Base-by-base conservation (phyloP, 1,140 invertebrate genomes). In the Apis mellifera region DNA sequence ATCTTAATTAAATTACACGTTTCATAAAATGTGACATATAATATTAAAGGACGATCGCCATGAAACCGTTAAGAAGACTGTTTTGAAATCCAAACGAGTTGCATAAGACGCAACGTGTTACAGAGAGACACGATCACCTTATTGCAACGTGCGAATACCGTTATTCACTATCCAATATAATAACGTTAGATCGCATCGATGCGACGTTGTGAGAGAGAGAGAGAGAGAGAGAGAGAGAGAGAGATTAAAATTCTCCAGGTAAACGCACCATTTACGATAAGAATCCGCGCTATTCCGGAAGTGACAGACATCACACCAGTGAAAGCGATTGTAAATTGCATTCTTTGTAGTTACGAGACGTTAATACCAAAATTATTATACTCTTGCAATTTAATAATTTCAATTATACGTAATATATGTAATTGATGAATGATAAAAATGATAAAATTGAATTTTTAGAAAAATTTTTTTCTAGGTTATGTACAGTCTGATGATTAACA, bases 261-360 rank as follows among this genome's bases (percentile, higher is more conserved):
- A 78, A 78, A 78, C 57, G 77, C 55, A 60, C 23, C 77, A 21
- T 60, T 73, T 73, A 54, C 48, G 17, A 52, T 48, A 80, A 80
- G 78, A 73, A 65, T 73, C 21, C 60, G 55, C 60, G n/a, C 26
- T 21, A 32, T 73, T 80, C 78, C 78, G 78, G 78, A 80, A 80
- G 59, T 13, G 50, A 60, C 32, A 50, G 52, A 48, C 50, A 80
- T 73, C 65, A n/a, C 50, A 66, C 26, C 54, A 50, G 78, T 80
- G 78, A 80, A 80, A 80, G 78, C 60, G 78, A 73, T 73, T 8
- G 42, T 60, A 72, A 69, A 73, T 55, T 80, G 50, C 48, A 55
- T 64, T 79, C 69, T 55, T 74, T 57, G 26, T 64, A 26, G 15
- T 15, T 23, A 64, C 11, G 70, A 52, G 15, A 48, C 17, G 15